Base-by-base conservation (phyloP, 2,888 invertebrate species). In the Amiota mariae region DNA sequence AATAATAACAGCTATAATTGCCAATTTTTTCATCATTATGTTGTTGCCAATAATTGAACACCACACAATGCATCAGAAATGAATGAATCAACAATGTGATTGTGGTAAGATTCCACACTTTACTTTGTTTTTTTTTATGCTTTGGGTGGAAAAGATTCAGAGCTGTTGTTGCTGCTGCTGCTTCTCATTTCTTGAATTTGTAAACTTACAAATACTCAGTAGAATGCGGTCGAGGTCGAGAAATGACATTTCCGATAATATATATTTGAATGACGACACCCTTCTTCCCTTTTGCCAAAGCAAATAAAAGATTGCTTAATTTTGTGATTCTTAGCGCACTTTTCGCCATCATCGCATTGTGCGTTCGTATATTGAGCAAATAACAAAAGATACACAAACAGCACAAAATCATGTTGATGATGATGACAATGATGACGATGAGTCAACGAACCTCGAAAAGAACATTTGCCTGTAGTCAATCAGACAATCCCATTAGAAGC, bases 181-280 rank as follows among this genome's bases (percentile, higher is more conserved):
- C 24, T n/a, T n/a, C 3, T 36, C 8, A 36, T 36, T 36, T 36
- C 36, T 36, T 36, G 36, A 36, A 36, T 36, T 36, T 36, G 36
- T 36, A 36, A 36, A 36, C 6, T 36, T 36, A 36, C 36, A 59
- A 59, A 68, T 24, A 68, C 49, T 13, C 12, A 24, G 2, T 24
- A 68, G 24, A 83, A 85, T 78, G 82, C 85, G 83, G 83, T 83
- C 83, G 83, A 83, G 86, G 83, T 85, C 83, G 83, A 76, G 76
- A 78, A 77, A 82, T 85, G 86, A 81, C 86, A 85, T 83, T 85
- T 85, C 85, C 86, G 73, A 74, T 75, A 78, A 78, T 78, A 74
- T 75, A 74, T 78, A 73, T 78, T 72, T 68, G 70, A 15, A 57
- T 36, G 36, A 36, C 36, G 36, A 36, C 36, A 36, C 63, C 24